Evolutionary conservation across 2,888 invertebrate genomes (phyloP), one percentile per base, ranked within the genome.

Genomic region (Rutpela maculata): DNA sequence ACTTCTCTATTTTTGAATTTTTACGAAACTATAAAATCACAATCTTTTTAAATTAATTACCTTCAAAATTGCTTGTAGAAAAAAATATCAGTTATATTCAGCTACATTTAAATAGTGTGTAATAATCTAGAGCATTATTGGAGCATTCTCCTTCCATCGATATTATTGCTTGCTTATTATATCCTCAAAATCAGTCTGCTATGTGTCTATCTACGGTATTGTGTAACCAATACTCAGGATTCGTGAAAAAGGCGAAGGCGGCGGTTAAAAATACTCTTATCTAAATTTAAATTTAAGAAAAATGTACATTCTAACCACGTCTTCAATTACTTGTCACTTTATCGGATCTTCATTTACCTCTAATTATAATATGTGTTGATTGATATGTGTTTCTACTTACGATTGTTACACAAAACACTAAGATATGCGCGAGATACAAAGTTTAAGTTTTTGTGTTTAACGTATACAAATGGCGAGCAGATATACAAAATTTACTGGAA

Each of bases 401-500:
- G 65, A 65, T 70, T 65, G 62, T 63, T 57, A 43, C 43, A 38
- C 31, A 62, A 67, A 76, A 73, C 73, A 67, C 66, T 63, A n/a
- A 43, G 50, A 56, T 31, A 62, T 55, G 62, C 55, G 70, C 10
- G 71, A 66, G 73, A 70, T 77, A 77, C 73, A 73, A 77, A 76
- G 73, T 75, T 60, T 11, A 38, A 56, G 22, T 55, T 70, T 77
- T 72, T 80, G 56, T 77, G 78, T 75, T 59, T 66, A 57, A 66
- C 70, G 31, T 59, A 63, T 70, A 26, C 43, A 76, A 74, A 75
- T 26, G 55, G 71, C 75, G 43, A 65, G 70, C 75, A 75, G 77
- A 78, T 81, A 81, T 79, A 79, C 62, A 75, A 67, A 76, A 77
- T 71, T 73, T 74, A 69, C 66, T 80, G 81, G 81, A 72, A 22